These are phyloP conservation scores for Carollia perspicillata DNA, from an alignment of 2,113 vertebrate species.

Conservation along the genomic window DNA sequence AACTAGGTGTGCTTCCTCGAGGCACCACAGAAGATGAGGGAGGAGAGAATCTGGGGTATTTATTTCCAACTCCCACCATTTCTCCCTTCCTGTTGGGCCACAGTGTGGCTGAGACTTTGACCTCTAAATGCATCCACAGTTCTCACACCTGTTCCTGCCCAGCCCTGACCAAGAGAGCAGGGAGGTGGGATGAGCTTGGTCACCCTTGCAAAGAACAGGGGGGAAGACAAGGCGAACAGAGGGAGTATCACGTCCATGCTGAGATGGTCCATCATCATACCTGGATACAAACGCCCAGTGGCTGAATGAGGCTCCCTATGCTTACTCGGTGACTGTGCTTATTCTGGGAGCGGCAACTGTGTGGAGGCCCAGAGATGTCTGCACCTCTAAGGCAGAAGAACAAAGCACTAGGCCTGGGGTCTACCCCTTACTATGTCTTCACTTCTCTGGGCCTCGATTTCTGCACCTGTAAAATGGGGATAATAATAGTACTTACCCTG, in stretches of 20 bases:
- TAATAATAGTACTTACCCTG: background rate
- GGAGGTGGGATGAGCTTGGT: background rate
- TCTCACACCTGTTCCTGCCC: background rate
- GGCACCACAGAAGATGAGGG: too few relatives aligned
- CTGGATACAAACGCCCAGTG: background rate
- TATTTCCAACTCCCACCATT: background rate
- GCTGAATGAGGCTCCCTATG: background rate
- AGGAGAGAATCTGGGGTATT: background rate
- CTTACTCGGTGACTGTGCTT: background rate
- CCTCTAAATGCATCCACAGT: background rate
- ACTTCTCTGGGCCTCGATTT: background rate
- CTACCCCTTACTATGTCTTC: background rate
- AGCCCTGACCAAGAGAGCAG: background rate
- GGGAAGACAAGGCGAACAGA: background rate
- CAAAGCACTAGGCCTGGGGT: background rate
- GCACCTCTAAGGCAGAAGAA: background rate
- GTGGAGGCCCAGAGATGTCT: background rate
- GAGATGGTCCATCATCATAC: background rate
- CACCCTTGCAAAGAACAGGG: background rate
- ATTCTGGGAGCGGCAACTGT: background rate
- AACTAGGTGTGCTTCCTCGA: background rate
- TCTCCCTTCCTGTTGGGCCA: background rate
- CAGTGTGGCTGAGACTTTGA: background rate
- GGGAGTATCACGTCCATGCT: background rate
- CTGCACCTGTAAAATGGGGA: background rate